Evolutionary conservation across 2,797 vertebrate species (phyloP), one percentile per base, ranked within the genome.

Genomic region (Hydrophis major): DNA sequence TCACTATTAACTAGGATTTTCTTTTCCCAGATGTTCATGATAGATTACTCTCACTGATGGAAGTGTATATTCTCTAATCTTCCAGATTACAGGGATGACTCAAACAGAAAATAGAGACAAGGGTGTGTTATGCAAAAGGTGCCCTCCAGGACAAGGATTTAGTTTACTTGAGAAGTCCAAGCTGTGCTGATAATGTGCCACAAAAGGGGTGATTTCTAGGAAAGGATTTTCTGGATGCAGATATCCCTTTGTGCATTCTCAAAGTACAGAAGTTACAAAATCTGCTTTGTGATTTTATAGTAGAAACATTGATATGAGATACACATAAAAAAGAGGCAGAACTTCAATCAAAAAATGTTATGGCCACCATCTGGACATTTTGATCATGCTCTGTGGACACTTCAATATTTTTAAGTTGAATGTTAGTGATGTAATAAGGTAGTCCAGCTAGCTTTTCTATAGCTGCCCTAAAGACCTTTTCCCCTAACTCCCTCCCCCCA

Each of bases 381-480:
- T 78, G 18, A 78, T 37, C 16, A 37, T 6, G 8, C 69, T 37
- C 16, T 42, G 18, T 78, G 69, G 69, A 78, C 69, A 74, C 13
- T 32, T 32, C 16, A 8, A 87, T 96, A 96, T 66, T 93, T 53
- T 91, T 94, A 92, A 94, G 92, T 90, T 42, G 92, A 95, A 86
- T 92, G 78, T 89, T 83, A 87, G 69, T 91, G 60, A 89, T 61
- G 95, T 87, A 90, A 89, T 20, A 69, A 94, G 42, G 56, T 88
- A 74, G 53, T 94, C 92, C 90, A 93, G 90, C 87, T 89, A 74
- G 83, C 63, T 56, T 69, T 83, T 89, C 53, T 90, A 61, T 28
- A 92, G 57, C 89, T 93, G 32, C 78, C 25, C 0, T 86, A 88
- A 88, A n/a, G 47, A 4, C 0, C 2, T 94, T 13, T 42, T 59